A percentile compares a stretch with the other conserved stretches of the same genome.
Conservation (phyloP, 1,140 invertebrate genomes). For the Chironomus striatipennis region DNA sequence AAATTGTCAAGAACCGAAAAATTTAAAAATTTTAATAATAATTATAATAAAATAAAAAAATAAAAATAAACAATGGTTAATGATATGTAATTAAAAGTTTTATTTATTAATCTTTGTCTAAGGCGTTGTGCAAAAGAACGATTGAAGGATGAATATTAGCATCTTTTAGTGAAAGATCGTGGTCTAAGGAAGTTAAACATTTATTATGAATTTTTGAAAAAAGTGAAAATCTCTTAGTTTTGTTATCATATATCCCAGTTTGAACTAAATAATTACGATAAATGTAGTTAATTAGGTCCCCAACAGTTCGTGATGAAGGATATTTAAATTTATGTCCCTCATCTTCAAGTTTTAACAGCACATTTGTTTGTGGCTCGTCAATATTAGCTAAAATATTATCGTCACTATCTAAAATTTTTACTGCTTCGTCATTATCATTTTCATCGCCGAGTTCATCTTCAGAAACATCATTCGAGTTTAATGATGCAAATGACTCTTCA, state of each 20-base stretch:
- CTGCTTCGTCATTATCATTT: neutral
- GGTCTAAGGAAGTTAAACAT: neutral
- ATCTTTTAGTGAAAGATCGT: neutral
- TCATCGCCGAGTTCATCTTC: neutral
- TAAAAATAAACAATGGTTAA: conserved; percentile 11
- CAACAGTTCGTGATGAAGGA: neutral
- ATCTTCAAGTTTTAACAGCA: neutral
- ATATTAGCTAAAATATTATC: neutral
- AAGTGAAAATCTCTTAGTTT: neutral
- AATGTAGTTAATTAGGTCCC: neutral
- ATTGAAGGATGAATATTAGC: neutral
- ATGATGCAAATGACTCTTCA: neutral
- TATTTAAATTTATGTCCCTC: neutral
- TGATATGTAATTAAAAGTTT: neutral
- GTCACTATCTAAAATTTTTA: neutral
- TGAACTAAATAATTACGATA: neutral
- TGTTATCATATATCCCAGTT: neutral
- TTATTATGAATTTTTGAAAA: conserved; percentile 20
- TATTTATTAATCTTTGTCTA: neutral
- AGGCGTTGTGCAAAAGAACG: neutral
- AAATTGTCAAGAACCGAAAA: no score
- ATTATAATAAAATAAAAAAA: no score
- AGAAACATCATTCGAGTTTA: neutral
- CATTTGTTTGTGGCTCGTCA: neutral
- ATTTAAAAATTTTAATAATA: no score